These are phyloP conservation scores for Malurus splendens DNA, from an alignment of 2,797 vertebrate species.

Conservation along the genomic window DNA sequence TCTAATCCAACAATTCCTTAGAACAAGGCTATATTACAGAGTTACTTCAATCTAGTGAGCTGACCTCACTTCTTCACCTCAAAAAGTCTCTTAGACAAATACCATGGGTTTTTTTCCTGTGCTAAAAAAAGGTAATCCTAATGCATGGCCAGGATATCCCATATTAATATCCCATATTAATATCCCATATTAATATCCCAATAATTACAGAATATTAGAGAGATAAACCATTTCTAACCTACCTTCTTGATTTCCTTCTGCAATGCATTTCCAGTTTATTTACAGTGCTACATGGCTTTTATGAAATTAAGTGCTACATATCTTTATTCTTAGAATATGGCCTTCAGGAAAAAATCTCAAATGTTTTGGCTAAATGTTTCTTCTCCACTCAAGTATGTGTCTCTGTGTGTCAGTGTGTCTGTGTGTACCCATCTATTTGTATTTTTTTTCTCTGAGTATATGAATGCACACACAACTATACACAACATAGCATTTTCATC, in stretches of 20 bases:
- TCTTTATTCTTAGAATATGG: neutral
- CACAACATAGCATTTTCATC: neutral
- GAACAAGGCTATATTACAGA: neutral
- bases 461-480: neutral
- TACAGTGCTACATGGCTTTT: neutral
- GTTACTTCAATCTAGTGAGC: neutral
- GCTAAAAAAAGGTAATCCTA: neutral
- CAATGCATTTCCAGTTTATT: neutral
- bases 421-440: rapidly evolving
- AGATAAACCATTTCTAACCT: neutral
- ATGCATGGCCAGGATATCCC: neutral
- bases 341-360: neutral
- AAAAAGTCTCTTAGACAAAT: neutral
- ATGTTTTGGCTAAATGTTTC: neutral
- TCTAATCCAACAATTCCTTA: neutral
- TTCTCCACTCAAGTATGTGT: neutral
- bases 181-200: too few relatives aligned
- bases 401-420: neutral
- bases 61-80: neutral
- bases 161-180: too few relatives aligned
- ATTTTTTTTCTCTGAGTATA: neutral
- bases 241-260: neutral
- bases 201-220: neutral
- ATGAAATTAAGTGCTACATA: neutral
- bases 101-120: neutral